These are phyloP conservation scores for Onychostoma macrolepis DNA, from an alignment of 2,113 vertebrate genomes.

Conservation along the genomic window DNA sequence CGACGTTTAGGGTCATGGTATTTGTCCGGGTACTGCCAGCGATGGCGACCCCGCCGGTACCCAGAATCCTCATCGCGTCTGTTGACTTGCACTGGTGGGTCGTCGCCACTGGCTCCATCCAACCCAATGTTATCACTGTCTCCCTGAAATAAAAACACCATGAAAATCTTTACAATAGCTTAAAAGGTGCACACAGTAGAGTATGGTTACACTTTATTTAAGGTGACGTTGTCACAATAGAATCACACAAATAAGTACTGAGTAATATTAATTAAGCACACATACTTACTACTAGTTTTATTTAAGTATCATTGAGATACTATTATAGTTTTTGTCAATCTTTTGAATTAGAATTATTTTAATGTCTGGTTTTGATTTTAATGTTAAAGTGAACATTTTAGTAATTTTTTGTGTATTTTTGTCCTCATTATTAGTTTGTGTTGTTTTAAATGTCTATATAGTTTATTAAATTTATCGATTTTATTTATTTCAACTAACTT, in stretches of 20 bases:
- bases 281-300: no score
- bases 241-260: no score
- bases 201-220: background rate
- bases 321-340: background rate
- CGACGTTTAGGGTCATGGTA: conserved; percentile 78
- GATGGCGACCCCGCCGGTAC: conserved; percentile 85
- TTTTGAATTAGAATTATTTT: background rate
- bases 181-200: background rate
- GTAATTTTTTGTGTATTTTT: no score
- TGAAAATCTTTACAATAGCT: background rate
- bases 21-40: conserved; percentile 88
- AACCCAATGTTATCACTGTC: conserved; percentile 38
- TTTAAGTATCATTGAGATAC: no score
- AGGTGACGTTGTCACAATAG: no score
- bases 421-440: no score
- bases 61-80: conserved; percentile 82
- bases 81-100: background rate
- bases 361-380: background rate
- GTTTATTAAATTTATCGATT: no score
- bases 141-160: conserved; percentile 33
- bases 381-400: background rate
- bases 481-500: no score
- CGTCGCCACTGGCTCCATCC: conserved; percentile 28
- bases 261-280: no score
- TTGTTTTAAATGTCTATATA: no score